Base-by-base conservation (phyloP, 2,113 vertebrate genomes). In the Circaetus gallicus region DNA sequence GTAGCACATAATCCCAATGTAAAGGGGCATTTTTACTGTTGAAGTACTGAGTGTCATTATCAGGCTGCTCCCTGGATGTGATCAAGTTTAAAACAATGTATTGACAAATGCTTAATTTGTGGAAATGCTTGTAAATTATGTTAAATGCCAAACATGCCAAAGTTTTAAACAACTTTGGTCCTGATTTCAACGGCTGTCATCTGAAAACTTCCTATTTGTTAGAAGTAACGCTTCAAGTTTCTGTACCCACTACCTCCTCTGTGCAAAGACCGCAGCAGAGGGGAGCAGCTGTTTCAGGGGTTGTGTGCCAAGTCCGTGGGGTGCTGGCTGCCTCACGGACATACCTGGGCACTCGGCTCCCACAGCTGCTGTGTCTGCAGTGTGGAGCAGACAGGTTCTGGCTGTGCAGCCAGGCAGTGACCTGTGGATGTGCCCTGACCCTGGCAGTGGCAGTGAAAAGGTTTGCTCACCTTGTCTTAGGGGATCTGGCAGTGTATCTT, bases 221-320 rank as follows among this genome's bases (percentile, higher is more conserved):
- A 7, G 17, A 67, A 82, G 32, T 22, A 36, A 34, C 2, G 22
- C 29, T 31, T 76, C 50, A 16, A 1, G 28, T 71, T 61, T 72
- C 77, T 47, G 22, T 26, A 28, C 14, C 25, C 6, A 3, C 34
- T 47, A 29, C 26, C 20, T 36, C 32, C 58, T 56, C 34, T 12
- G 29, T n/a, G 29, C 25, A 43, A 40, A 77, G 52, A 29, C 17
- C 1, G 0, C 20, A 47, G 62, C 25, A 36, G 82, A 55, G 50
- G n/a, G 26, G 65, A 42, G 20, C 43, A 26, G 26, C 1, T 4
- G 22, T 26, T 85, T 73, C 32, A 2, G 69, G 32, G 42, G 50
- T 6, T 6, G 29, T 7, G 29, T 62, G 66, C 32, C 28, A 8
- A 10, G 50, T 13, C 66, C 0, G 0, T 34, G 66, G 25, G 34